Base-by-base conservation (phyloP, 2,888 invertebrate species). In the Petrolisthes manimaculis region DNA sequence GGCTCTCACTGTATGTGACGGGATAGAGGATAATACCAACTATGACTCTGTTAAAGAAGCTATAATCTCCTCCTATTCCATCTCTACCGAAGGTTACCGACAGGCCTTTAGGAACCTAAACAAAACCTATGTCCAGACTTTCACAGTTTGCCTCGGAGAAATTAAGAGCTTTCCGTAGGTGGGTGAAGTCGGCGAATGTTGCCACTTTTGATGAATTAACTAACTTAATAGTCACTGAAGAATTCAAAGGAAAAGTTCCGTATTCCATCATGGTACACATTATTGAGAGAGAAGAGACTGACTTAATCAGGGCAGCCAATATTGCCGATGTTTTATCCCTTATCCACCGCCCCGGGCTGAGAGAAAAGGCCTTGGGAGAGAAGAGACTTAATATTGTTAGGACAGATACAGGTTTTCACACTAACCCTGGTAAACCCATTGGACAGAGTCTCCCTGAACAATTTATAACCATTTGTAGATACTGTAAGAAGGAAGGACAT, bases 51-150 rank as follows among this genome's bases (percentile, higher is more conserved):
- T 86, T 6, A 81, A 86, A 54, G 6, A 54, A 24, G 56, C 80
- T 18, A 86, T 81, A 12, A 54, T 80, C 5, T 53, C 80, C 21
- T 80, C 80, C 18, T 86, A 80, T 18, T 18, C 56, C 0, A 80
- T 81, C n/a, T n/a, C 86, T 37, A 81, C 71, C 54, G 86, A 86
- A 74, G 80, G 86, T 71, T 86, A 86, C 74, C 71, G 85, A 56
- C 85, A 86, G 54, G 69, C 79, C 54, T 80, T 86, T 61, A 37
- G 85, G 5, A 86, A 86, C 71, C 14, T 74, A 18, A 86, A 21
- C 18, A 86, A 86, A 56, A 18, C 74, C 24, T 21, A 56, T 6
- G 55, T 4, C 67, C 78, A 84, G 78, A 84, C 84, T 18, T 84
- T 51, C 55, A 14, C 54, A 51, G 51, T 84, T 84, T 51, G 78